Percentiles rank a stretch among this genome's conserved stretches.
phyloP scores from a whole-genome alignment of 1,140 invertebrate species.

The Anastrepha obliqua region DNA sequence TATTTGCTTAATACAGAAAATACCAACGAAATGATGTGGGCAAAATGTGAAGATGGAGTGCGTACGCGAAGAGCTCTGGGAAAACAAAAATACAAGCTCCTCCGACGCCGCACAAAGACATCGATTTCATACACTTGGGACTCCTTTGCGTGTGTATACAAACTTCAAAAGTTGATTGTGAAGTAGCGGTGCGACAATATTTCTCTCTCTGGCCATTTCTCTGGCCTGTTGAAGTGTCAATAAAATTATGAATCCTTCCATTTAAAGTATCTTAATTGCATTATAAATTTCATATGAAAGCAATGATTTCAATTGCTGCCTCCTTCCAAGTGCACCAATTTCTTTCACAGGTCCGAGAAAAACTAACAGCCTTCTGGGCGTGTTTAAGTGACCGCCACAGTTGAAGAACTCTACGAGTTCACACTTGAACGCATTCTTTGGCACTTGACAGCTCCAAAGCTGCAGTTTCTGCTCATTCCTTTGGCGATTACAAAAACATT shows the following conservation, averaged over 20 bases:
- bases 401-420: neutral
- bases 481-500: neutral
- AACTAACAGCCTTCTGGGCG: neutral
- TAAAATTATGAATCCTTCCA: too few species aligned
- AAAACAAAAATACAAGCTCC: neutral
- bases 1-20: neutral
- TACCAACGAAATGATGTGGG: neutral
- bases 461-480: neutral
- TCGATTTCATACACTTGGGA: neutral
- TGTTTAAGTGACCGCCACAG: neutral
- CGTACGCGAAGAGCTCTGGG: neutral
- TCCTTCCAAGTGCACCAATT: neutral
- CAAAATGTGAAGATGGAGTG: neutral
- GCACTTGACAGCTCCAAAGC: neutral
- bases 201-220: too few species aligned
- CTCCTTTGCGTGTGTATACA: neutral
- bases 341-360: neutral
- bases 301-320: neutral
- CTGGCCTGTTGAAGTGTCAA: too few species aligned
- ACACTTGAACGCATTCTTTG: slow-evolving; percentile 27
- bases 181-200: neutral
- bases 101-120: neutral
- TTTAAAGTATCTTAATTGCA: too few species aligned
- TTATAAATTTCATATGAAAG: neutral
- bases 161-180: neutral